Percentiles rank a stretch among this genome's conserved stretches.
These are phyloP conservation scores for Phalacrocorax pelagicus DNA, from an alignment of 2,113 vertebrate species.

Conservation along the genomic window DNA sequence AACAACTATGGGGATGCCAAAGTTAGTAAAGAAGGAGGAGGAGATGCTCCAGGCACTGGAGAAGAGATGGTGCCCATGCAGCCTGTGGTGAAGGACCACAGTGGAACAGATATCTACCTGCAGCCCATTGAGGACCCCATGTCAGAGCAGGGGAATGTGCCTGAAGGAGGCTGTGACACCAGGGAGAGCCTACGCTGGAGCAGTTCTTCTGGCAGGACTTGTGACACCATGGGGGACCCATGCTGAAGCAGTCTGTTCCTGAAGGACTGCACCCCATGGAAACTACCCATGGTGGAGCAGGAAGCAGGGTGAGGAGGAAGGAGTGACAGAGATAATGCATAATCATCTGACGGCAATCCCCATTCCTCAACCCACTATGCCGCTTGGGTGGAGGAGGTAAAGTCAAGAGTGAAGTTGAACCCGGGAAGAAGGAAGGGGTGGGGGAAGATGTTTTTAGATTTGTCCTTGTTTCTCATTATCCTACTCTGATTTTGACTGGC, in stretches of 20 bases:
- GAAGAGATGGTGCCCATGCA: background rate
- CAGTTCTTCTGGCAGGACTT: background rate
- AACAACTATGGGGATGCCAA: background rate
- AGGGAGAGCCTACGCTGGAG: background rate
- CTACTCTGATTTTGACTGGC: background rate
- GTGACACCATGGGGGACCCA: no score
- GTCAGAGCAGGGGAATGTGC: background rate
- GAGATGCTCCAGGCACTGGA: background rate
- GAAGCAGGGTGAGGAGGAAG: background rate
- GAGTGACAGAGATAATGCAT: background rate
- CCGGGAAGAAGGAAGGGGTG: background rate
- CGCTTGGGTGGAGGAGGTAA: background rate
- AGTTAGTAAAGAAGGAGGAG: background rate
- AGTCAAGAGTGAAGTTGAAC: background rate
- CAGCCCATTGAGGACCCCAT: background rate
- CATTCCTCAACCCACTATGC: background rate
- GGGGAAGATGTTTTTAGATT: background rate
- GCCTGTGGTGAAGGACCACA: background rate
- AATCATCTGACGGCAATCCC: background rate
- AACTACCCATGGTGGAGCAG: background rate
- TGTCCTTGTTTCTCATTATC: background rate
- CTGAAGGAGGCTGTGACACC: background rate
- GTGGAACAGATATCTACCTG: background rate
- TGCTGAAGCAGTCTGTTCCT: background rate
- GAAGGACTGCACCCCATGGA: background rate